A percentile compares a stretch with the other conserved stretches of the same genome.
These are phyloP conservation scores for Ceuthmochares aereus DNA, from an alignment of 2,113 vertebrate species.

Conservation along the genomic window DNA sequence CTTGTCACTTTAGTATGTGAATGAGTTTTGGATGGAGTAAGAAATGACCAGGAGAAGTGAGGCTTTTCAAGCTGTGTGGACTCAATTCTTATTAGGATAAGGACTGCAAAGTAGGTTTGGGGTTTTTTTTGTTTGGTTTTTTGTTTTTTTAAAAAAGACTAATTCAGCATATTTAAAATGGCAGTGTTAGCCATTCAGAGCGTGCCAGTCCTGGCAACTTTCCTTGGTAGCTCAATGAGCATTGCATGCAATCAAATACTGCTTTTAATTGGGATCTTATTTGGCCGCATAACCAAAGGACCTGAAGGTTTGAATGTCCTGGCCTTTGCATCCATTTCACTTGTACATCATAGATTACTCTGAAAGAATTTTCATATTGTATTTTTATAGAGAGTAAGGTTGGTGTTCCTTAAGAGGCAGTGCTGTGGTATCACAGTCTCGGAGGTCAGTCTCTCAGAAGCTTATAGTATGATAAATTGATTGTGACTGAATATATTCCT, in stretches of 20 bases:
- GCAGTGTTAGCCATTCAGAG: slow-evolving; percentile 24
- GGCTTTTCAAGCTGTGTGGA: not conserved
- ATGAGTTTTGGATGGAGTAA: not conserved
- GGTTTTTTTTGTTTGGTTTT: no score
- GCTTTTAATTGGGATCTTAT: not conserved
- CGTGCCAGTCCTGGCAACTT: slow-evolving; percentile 21
- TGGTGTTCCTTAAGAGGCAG: not conserved
- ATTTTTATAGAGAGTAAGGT: not conserved
- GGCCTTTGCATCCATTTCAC: not conserved
- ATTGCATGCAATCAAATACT: not conserved
- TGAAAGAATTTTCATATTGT: not conserved
- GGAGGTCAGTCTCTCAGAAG: not conserved
- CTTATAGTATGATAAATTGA: not conserved
- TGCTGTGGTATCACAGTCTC: not conserved
- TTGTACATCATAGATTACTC: not conserved
- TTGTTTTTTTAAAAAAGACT: not conserved
- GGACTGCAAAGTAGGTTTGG: not conserved
- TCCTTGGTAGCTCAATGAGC: slow-evolving; percentile 18
- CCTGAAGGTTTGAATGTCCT: not conserved
- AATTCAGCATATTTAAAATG: slow-evolving; percentile 39
- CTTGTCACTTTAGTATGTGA: not conserved
- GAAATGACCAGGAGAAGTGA: not conserved
- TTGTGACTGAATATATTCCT: not conserved
- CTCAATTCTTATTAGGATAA: not conserved
- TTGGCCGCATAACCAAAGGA: slow-evolving; percentile 10